A percentile compares a stretch with the other conserved stretches of the same genome.
phyloP scores from a whole-genome alignment of 2,888 invertebrate species.

The Leptinotarsa tumamoca region DNA sequence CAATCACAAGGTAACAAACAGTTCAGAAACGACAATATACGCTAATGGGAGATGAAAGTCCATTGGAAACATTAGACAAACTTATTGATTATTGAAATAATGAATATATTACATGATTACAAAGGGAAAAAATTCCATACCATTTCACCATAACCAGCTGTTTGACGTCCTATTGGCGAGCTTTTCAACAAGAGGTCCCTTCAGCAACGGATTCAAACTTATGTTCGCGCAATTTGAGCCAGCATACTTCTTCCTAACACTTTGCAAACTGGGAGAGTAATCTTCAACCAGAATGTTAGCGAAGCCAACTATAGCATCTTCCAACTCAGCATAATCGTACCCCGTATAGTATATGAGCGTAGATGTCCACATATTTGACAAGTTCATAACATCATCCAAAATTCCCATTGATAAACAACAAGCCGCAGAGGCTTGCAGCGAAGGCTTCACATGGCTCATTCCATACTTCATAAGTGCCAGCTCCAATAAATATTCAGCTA shows the following conservation, averaged over 20 bases:
- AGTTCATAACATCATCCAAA: conserved; percentile 65
- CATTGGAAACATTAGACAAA: no score
- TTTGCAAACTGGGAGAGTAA: not conserved
- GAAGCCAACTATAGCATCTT: not conserved
- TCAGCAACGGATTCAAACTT: not conserved
- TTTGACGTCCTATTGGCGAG: no score
- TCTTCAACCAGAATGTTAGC: not conserved
- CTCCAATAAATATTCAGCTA: conserved; percentile 92
- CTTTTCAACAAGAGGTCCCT: not conserved
- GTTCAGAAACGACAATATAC: no score
- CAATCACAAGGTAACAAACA: no score
- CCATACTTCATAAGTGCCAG: conserved; percentile 84
- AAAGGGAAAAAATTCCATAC: no score
- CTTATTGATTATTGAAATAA: no score
- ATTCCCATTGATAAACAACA: conserved; percentile 67
- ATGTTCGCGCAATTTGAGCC: not conserved
- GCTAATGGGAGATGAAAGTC: no score
- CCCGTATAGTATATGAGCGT: not conserved
- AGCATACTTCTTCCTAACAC: not conserved
- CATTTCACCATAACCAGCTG: no score
- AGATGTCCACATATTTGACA: not conserved
- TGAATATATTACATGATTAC: no score
- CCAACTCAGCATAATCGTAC: not conserved
- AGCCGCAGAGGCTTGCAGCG: conserved; percentile 74
- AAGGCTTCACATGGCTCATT: conserved; percentile 83